Evolutionary conservation across 2,888 invertebrate genomes (phyloP).

Genomic region (Calameuta pallipes): DNA sequence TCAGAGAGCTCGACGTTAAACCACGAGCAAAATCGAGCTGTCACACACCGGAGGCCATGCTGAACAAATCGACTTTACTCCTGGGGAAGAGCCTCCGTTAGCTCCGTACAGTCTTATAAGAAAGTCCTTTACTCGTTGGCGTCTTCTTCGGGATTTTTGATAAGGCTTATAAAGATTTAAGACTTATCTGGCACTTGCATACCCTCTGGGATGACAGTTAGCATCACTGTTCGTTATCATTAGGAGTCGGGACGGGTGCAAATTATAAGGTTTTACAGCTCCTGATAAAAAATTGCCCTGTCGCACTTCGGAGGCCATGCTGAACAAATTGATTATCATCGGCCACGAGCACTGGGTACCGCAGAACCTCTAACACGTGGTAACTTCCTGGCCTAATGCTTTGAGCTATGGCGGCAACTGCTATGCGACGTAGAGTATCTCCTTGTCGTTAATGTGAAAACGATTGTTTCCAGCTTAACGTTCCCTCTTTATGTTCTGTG

Average conservation of each 20-base stretch:
- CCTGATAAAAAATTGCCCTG: neutral
- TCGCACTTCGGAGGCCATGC: constrained; percentile 2
- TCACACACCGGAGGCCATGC: constrained; percentile 5
- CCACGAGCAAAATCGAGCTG: constrained; percentile 2
- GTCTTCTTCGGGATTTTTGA: neutral
- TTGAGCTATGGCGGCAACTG: neutral
- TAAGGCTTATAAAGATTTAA: neutral
- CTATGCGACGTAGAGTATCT: neutral
- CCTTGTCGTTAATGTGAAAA: neutral
- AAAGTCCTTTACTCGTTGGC: neutral
- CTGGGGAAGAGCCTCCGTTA: neutral
- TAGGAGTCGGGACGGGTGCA: neutral
- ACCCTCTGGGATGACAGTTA: neutral
- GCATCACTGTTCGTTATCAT: neutral
- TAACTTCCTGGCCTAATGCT: neutral
- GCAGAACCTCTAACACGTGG: neutral
- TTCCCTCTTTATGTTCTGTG: too few relatives aligned
- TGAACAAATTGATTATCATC: constrained; percentile 5
- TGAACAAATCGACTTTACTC: neutral
- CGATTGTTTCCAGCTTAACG: neutral
- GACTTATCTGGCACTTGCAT: neutral
- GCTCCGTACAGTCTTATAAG: neutral
- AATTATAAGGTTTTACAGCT: neutral
- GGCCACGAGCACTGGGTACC: neutral
- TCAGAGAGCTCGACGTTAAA: neutral